These are phyloP conservation scores for Chamaetylas fuelleborni DNA, from an alignment of 2,113 vertebrate genomes.

Conservation along the genomic window DNA sequence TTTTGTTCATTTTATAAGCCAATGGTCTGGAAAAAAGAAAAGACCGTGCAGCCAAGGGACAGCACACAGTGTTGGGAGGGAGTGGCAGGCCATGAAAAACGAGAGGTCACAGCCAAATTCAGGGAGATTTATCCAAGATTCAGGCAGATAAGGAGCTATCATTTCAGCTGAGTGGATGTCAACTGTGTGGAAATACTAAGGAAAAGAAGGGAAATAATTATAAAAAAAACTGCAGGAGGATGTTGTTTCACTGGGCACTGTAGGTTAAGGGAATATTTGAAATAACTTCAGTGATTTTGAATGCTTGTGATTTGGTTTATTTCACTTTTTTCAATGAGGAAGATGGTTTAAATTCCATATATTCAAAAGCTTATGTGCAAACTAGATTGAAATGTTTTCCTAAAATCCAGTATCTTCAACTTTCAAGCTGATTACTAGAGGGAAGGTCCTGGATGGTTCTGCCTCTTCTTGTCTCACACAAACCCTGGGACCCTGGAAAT, in stretches of 20 bases:
- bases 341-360: background rate
- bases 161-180: background rate
- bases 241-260: background rate
- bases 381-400: background rate
- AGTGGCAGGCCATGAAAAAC: constrained; percentile 8
- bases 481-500: accelerated
- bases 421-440: background rate
- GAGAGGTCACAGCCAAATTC: background rate
- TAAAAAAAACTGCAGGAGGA: background rate
- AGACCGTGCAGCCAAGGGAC: background rate
- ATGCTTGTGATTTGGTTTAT: background rate
- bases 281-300: background rate
- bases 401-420: background rate
- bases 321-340: background rate
- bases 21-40: constrained; percentile 56
- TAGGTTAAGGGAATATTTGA: background rate
- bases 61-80: background rate
- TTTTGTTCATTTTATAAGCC: constrained; percentile 66
- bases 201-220: background rate
- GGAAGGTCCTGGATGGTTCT: background rate
- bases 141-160: background rate
- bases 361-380: background rate
- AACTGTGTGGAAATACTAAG: background rate
- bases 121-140: background rate
- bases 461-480: accelerated